Evolutionary conservation across 2,797 vertebrate genomes (phyloP).

Genomic region (Selene dorsalis): DNA sequence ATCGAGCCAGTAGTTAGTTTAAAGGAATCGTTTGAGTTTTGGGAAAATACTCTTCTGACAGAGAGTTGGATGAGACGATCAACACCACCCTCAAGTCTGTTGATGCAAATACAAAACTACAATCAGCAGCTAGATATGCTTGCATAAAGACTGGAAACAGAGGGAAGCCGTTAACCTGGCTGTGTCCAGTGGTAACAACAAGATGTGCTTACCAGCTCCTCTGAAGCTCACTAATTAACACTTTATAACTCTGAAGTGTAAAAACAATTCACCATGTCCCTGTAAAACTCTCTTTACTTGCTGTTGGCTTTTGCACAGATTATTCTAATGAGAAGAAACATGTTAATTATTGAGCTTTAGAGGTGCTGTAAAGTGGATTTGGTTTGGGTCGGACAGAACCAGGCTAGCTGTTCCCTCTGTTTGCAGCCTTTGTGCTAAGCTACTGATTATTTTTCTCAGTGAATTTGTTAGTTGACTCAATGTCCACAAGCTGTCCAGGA

Average conservation of each 20-base stretch:
- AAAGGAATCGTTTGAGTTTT: constrained; percentile 2
- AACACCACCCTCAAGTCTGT: neutral
- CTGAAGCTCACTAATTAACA: neutral
- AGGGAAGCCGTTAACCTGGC: neutral
- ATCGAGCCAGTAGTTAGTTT: neutral
- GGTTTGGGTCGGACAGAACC: neutral
- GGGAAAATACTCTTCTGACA: neutral
- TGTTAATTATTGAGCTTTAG: neutral
- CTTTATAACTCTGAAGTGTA: neutral
- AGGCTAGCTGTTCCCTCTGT: neutral
- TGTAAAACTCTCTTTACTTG: neutral
- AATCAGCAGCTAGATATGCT: constrained; percentile 5
- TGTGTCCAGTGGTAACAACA: neutral
- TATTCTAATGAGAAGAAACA: neutral
- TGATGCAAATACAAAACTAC: neutral
- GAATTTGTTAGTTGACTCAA: neutral
- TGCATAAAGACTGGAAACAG: neutral
- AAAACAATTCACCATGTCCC: neutral
- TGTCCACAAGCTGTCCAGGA: no score
- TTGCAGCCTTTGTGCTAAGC: neutral
- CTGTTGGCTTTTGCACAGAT: neutral
- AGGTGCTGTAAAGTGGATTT: neutral
- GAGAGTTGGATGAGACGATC: neutral
- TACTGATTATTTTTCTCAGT: neutral
- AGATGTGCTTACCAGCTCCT: neutral